A percentile compares a stretch with the other conserved stretches of the same genome.
Conservation (phyloP, 2,113 vertebrate genomes). For the Typhlomys cinereus region DNA sequence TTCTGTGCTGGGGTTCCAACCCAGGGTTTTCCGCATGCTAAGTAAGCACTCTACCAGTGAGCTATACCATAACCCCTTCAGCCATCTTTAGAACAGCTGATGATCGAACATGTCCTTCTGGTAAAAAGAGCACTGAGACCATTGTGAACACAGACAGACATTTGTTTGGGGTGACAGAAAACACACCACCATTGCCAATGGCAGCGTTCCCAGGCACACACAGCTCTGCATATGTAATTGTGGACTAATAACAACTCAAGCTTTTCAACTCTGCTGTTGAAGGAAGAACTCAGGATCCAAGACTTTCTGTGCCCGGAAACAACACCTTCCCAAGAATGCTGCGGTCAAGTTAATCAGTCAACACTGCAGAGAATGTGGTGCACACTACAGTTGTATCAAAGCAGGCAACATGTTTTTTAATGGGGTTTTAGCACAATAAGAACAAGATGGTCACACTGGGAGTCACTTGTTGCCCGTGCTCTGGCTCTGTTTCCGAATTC, state of each 20-base stretch:
- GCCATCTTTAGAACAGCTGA: not conserved
- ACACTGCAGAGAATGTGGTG: not conserved
- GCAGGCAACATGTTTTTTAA: not conserved
- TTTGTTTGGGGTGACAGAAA: not conserved
- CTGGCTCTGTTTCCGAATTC: constrained; percentile 9
- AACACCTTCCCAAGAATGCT: not conserved
- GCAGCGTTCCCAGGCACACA: not conserved
- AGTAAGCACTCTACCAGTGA: not conserved
- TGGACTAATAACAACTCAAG: not conserved
- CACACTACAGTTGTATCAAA: not conserved
- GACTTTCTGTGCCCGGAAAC: not conserved
- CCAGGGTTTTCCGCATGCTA: not conserved
- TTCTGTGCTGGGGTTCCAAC: not conserved
- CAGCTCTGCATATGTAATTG: accelerated
- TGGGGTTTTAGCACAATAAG: not conserved
- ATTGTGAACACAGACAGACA: not conserved
- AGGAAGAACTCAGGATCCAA: not conserved
- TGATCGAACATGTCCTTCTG: not conserved
- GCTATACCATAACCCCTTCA: not conserved
- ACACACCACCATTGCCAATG: not conserved
- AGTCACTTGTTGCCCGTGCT: not conserved
- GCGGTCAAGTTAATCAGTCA: not conserved
- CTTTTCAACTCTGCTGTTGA: not conserved
- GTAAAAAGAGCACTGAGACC: not conserved
- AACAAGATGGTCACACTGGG: not conserved